Conservation (phyloP, 2,888 invertebrate species). For the Drosophila austrosaltans region DNA sequence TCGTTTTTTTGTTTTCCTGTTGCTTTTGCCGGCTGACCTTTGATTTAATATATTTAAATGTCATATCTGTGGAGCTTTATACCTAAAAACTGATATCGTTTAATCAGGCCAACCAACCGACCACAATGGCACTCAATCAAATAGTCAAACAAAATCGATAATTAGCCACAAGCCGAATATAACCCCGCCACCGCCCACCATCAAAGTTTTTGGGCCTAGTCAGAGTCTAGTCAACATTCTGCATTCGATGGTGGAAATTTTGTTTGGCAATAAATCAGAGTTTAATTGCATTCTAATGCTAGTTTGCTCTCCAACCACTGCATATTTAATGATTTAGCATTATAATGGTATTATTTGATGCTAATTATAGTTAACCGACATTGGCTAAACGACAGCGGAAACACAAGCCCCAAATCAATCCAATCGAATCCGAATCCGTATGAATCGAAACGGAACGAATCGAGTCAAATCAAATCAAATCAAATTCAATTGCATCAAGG, state of each 20-base stretch:
- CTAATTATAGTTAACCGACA: constrained; percentile 64
- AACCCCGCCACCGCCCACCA: too few relatives aligned
- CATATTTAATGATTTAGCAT: constrained; percentile 45
- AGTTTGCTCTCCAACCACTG: constrained; percentile 20
- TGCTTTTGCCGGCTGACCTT: not conserved
- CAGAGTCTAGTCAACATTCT: not conserved
- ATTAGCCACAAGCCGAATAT: constrained; percentile 48
- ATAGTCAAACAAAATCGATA: constrained; percentile 58
- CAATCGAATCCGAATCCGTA: constrained; percentile 13
- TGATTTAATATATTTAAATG: not conserved
- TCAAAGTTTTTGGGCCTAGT: not conserved
- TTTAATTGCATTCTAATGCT: constrained; percentile 56
- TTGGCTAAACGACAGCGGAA: constrained; percentile 18
- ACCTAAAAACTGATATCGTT: not conserved
- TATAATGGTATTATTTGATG: constrained; percentile 66
- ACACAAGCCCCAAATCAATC: constrained; percentile 16
- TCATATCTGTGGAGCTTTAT: not conserved
- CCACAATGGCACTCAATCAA: constrained; percentile 11
- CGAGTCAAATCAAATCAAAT: constrained; percentile 28
- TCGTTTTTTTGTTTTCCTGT: too few relatives aligned
- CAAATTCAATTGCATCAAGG: constrained; percentile 20
- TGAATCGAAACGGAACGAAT: too few relatives aligned
- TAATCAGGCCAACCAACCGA: constrained; percentile 4
- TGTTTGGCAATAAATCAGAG: constrained; percentile 52
- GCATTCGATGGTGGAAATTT: constrained; percentile 6